phyloP scores from a whole-genome alignment of 2,113 vertebrate species.

The Todiramphus chloris region DNA sequence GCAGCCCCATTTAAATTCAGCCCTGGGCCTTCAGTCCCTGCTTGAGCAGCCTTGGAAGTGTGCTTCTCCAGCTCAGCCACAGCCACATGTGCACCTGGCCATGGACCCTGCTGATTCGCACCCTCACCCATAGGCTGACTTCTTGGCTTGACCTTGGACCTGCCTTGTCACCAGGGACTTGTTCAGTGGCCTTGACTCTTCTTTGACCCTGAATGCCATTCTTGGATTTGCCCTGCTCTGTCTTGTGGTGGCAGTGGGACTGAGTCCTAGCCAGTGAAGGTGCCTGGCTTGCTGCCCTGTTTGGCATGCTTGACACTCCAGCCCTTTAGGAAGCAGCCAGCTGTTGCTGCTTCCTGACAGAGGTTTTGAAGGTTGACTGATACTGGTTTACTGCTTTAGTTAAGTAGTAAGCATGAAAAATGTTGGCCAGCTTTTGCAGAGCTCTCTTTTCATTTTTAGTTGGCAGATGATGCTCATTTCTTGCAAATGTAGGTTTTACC shows the following conservation, averaged over 20 bases:
- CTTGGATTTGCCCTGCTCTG: rapidly evolving
- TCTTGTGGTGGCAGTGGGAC: not conserved
- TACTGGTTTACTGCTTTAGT: not conserved
- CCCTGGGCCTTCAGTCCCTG: not conserved
- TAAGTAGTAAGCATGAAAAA: not conserved
- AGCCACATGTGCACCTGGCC: no score
- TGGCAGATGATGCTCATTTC: not conserved
- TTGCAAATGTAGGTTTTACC: not conserved
- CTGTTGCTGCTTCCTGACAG: not conserved
- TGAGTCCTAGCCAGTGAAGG: not conserved
- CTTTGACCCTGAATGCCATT: not conserved
- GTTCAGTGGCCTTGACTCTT: not conserved
- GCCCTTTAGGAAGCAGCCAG: not conserved
- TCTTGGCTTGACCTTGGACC: not conserved
- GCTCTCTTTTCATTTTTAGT: not conserved
- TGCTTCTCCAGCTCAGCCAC: not conserved
- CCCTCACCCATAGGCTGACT: not conserved
- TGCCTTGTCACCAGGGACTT: not conserved
- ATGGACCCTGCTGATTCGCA: not conserved
- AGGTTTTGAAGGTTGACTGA: not conserved
- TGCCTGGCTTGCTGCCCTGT: not conserved
- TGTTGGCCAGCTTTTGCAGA: not conserved
- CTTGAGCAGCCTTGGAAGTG: no score
- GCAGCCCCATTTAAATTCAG: not conserved
- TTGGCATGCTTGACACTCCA: not conserved